phyloP scores from a whole-genome alignment of 1,140 invertebrate genomes.

The Drosophila ironensis region DNA sequence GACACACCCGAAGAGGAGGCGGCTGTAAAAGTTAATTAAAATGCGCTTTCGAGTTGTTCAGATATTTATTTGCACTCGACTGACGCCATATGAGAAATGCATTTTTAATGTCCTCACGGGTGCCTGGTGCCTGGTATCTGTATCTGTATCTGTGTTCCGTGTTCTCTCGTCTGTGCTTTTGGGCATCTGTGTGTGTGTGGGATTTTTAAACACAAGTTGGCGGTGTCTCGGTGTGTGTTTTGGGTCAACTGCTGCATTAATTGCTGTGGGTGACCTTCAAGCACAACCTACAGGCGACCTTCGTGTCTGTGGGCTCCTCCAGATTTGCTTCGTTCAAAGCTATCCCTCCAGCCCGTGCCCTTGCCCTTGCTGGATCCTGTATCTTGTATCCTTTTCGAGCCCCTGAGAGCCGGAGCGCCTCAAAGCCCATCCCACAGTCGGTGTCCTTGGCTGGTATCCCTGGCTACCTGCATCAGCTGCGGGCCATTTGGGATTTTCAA shows the following conservation, averaged over 20 bases:
- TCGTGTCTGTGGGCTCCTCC: conserved; percentile 1
- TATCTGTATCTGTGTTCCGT: neutral
- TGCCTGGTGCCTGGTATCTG: neutral
- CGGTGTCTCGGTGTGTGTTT: too few species aligned
- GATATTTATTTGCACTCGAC: conserved; percentile 51
- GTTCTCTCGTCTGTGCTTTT: neutral
- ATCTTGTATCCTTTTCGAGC: neutral
- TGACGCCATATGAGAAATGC: conserved; percentile 59
- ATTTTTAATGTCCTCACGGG: conserved; percentile 53
- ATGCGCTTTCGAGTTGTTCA: conserved; percentile 70
- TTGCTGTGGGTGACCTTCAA: conserved; percentile 28
- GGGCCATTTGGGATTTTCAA: conserved; percentile 24
- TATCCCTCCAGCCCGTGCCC: neutral
- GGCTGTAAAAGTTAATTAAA: conserved; percentile 65
- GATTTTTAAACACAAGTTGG: too few species aligned
- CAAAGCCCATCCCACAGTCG: neutral
- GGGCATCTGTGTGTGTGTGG: neutral
- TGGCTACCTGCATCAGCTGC: conserved; percentile 31
- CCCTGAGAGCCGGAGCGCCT: too few species aligned
- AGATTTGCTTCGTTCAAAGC: neutral
- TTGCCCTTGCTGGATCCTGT: conserved; percentile 2
- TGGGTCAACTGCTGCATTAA: conserved; percentile 25
- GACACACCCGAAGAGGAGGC: neutral
- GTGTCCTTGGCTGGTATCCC: conserved; percentile 25
- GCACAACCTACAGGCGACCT: conserved; percentile 27